Percentiles rank a stretch among this genome's conserved stretches.
Conservation (phyloP, 2,888 invertebrate genomes). For the Philereme vetulata region DNA sequence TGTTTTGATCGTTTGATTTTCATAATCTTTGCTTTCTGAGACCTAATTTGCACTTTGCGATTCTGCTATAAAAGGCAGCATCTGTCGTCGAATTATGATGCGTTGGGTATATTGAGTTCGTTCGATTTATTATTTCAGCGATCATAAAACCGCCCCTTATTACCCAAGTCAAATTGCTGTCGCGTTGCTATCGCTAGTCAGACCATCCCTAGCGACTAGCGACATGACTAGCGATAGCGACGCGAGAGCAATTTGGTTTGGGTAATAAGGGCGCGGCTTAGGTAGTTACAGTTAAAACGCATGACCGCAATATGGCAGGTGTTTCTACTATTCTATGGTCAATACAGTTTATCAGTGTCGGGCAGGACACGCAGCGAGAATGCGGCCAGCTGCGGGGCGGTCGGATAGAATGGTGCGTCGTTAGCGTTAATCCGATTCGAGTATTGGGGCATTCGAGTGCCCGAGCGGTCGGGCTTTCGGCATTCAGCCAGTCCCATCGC, state of each 20-base stretch:
- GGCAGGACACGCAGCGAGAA: slow-evolving; percentile 49
- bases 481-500: slow-evolving; percentile 52
- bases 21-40: not conserved
- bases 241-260: too few relatives aligned
- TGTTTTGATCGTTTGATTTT: too few relatives aligned
- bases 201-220: too few relatives aligned
- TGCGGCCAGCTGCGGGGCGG: slow-evolving; percentile 53
- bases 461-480: slow-evolving; percentile 54
- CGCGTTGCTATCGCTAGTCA: too few relatives aligned
- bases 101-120: not conserved
- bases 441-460: slow-evolving; percentile 64
- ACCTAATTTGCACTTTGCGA: not conserved
- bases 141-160: not conserved
- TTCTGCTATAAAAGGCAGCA: too few relatives aligned
- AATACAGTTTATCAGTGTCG: slow-evolving; percentile 58
- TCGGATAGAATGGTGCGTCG: slow-evolving; percentile 73
- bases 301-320: slow-evolving; percentile 32
- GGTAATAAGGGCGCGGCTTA: not conserved
- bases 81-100: not conserved
- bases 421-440: slow-evolving; percentile 79
- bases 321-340: slow-evolving; percentile 27
- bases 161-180: too few relatives aligned
- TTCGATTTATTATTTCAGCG: slow-evolving; percentile 6
- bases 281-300: slow-evolving; percentile 14
- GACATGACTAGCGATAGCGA: too few relatives aligned